A percentile compares a stretch with the other conserved stretches of the same genome.
phyloP scores from a whole-genome alignment of 2,113 vertebrate genomes.

The Pelvicachromis taeniatus region DNA sequence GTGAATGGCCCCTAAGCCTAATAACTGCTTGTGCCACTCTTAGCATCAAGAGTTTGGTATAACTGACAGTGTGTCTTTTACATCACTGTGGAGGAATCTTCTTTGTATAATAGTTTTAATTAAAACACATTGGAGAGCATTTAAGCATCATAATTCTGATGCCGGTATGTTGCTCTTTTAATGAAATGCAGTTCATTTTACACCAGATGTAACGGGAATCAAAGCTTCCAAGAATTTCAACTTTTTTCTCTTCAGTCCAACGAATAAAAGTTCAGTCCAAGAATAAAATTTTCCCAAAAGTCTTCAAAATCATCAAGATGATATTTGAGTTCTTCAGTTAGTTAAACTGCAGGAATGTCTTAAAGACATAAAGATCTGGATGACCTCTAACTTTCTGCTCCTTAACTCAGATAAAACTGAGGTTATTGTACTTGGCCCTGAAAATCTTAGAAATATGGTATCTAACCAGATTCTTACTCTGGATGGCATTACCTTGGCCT shows the following conservation, averaged over 20 bases:
- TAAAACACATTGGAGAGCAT: background rate
- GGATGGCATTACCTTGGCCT: no score
- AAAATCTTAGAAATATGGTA: no score
- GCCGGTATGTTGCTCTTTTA: background rate
- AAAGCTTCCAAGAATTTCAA: no score
- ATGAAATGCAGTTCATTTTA: fast-evolving
- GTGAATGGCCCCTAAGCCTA: background rate
- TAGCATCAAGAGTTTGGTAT: background rate
- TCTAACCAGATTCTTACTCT: no score
- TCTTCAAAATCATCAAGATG: background rate
- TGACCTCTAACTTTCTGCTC: no score
- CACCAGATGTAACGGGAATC: no score
- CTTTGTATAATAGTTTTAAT: background rate
- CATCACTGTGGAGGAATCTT: fast-evolving
- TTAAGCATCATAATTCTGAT: background rate
- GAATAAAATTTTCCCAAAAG: background rate
- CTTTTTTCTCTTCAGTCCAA: no score
- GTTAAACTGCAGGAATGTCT: no score
- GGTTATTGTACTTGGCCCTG: no score
- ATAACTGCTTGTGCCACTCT: fast-evolving
- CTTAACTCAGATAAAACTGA: no score
- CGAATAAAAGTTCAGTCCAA: no score
- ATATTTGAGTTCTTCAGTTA: background rate
- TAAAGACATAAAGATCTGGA: no score
- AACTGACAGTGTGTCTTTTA: background rate